Conservation (phyloP, 1,140 invertebrate species). For the Latrodectus geometricus region DNA sequence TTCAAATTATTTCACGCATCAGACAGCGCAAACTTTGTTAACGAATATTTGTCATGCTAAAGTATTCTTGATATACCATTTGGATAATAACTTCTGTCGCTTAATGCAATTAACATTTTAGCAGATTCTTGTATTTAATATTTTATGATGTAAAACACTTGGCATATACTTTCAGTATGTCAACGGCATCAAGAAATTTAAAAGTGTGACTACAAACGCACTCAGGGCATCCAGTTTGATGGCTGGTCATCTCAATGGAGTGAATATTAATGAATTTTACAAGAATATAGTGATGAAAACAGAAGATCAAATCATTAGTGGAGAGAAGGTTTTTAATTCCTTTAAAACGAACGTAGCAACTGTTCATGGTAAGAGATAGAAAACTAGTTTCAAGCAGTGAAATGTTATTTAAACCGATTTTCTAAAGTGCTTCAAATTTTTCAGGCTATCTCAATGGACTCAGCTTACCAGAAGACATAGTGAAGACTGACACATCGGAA, state of each 20-base stretch:
- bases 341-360: background rate
- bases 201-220: background rate
- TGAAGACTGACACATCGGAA: background rate
- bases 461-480: slow-evolving; percentile 16
- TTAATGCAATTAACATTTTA: no score
- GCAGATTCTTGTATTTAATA: no score
- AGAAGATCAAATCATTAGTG: background rate
- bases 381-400: background rate
- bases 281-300: slow-evolving; percentile 18
- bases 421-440: background rate
- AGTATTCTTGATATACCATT: no score
- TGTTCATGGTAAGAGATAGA: slow-evolving; percentile 9
- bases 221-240: background rate
- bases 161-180: slow-evolving; percentile 9
- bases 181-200: slow-evolving; percentile 5
- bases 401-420: background rate
- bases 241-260: background rate
- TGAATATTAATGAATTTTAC: background rate
- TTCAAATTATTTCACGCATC: no score
- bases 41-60: no score
- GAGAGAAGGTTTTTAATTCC: slow-evolving; percentile 29
- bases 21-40: no score
- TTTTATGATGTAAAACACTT: background rate
- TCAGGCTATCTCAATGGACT: slow-evolving; percentile 31
- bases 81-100: no score